Evolutionary conservation across 1,140 invertebrate genomes (phyloP).

Genomic region (Heterodera carotae): DNA sequence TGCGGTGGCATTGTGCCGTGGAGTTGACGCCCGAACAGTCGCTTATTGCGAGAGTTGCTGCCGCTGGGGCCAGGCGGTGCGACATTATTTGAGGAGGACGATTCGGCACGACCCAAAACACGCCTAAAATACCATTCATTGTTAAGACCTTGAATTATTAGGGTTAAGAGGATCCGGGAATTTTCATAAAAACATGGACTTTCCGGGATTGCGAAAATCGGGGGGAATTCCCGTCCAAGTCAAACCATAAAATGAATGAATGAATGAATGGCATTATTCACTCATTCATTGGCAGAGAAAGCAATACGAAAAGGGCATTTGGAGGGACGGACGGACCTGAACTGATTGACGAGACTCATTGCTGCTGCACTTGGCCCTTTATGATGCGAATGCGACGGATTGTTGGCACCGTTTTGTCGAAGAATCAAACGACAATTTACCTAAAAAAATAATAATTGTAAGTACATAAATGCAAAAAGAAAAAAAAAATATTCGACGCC

Average conservation of each 20-base stretch:
- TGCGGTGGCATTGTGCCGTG: slow-evolving; percentile 55
- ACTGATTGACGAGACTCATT: slow-evolving; percentile 49
- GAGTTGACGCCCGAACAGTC: slow-evolving; percentile 44
- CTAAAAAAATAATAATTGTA: neutral
- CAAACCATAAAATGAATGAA: too few species aligned
- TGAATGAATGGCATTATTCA: too few species aligned
- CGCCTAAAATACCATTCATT: slow-evolving; percentile 36
- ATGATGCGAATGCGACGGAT: slow-evolving; percentile 24
- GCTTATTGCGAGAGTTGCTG: slow-evolving; percentile 12
- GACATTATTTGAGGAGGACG: slow-evolving; percentile 2
- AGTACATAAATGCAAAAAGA: neutral
- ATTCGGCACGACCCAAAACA: slow-evolving; percentile 41
- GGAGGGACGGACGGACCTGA: slow-evolving; percentile 25
- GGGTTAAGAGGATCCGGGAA: too few species aligned
- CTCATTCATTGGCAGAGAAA: too few species aligned
- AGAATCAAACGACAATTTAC: slow-evolving; percentile 48
- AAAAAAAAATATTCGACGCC: neutral
- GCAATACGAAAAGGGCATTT: slow-evolving; percentile 1
- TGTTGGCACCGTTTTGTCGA: slow-evolving; percentile 26
- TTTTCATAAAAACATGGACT: too few species aligned
- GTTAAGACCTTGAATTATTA: neutral
- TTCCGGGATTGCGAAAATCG: too few species aligned
- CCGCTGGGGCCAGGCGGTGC: slow-evolving; percentile 1
- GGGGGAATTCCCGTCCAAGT: too few species aligned
- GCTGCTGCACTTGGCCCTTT: slow-evolving; percentile 32